Evolutionary conservation across 2,888 invertebrate genomes (phyloP).

Genomic region (Sminthurinus aureus): DNA sequence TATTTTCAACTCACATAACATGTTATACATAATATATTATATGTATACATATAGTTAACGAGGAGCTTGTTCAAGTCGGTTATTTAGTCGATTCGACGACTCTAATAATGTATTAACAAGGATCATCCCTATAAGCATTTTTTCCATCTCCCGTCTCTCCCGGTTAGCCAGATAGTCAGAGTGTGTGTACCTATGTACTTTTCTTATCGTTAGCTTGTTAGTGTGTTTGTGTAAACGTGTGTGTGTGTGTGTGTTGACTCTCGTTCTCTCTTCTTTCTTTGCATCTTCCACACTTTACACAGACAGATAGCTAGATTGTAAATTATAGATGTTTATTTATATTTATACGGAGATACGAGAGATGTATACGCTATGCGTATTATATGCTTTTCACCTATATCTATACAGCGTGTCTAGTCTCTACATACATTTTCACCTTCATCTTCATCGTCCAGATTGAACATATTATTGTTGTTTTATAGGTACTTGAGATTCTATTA

Average conservation of each 20-base stretch:
- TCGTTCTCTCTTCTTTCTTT: too few relatives aligned
- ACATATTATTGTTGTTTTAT: conserved; percentile 3
- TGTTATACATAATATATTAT: too few relatives aligned
- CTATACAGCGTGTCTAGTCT: not conserved
- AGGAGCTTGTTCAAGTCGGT: conserved; percentile 16
- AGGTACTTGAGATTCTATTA: conserved; percentile 13
- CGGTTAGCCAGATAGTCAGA: not conserved
- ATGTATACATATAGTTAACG: not conserved
- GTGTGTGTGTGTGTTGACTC: not conserved
- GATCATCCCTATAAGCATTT: not conserved
- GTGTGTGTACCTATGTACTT: not conserved
- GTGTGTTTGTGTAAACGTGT: not conserved
- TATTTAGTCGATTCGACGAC: not conserved
- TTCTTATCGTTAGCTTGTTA: not conserved
- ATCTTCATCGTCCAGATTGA: not conserved
- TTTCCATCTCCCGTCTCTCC: not conserved
- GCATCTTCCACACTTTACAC: not conserved
- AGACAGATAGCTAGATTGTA: not conserved
- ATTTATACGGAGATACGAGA: not conserved
- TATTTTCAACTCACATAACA: too few relatives aligned
- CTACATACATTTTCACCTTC: not conserved
- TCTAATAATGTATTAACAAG: conserved; percentile 20
- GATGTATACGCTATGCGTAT: not conserved
- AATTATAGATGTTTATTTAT: not conserved
- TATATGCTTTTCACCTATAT: not conserved